These are phyloP conservation scores for Nesidiocoris tenuis DNA, from an alignment of 2,888 invertebrate species.

Conservation along the genomic window DNA sequence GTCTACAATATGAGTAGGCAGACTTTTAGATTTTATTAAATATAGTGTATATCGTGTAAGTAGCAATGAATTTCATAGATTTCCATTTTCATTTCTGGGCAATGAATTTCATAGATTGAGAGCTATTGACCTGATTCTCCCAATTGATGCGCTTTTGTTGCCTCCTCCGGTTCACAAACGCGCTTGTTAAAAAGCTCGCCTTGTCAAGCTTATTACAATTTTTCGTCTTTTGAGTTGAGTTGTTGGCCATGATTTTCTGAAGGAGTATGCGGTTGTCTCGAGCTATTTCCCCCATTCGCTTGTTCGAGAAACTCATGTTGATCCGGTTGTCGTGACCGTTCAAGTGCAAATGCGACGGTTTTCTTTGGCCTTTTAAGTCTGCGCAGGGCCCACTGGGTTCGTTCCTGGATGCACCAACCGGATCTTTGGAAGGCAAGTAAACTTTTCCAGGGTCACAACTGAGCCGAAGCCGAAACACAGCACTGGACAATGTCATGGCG, in stretches of 20 bases:
- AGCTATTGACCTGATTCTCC: conserved; percentile 48
- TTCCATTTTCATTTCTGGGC: too few species aligned
- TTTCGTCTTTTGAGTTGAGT: conserved; percentile 1
- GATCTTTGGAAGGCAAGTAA: neutral
- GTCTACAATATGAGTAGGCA: too few species aligned
- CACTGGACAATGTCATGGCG: conserved; percentile 3
- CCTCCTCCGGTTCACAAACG: conserved; percentile 48
- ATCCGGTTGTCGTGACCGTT: conserved; percentile 28
- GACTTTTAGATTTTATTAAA: too few species aligned
- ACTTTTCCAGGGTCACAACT: neutral
- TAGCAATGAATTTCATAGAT: too few species aligned
- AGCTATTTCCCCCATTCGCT: conserved; percentile 48
- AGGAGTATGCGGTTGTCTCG: conserved; percentile 49
- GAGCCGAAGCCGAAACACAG: conserved; percentile 7
- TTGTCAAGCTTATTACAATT: conserved; percentile 6
- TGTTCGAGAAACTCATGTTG: conserved; percentile 48
- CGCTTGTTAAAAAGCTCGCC: conserved; percentile 46
- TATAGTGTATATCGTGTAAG: too few species aligned
- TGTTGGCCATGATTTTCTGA: conserved; percentile 47
- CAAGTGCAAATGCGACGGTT: neutral
- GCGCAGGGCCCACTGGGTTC: neutral
- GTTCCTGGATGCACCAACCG: neutral
- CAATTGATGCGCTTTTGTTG: conserved; percentile 48
- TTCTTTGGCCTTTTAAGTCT: neutral
- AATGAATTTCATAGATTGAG: too few species aligned